These are phyloP conservation scores for Elachura formosa DNA, from an alignment of 2,113 vertebrate genomes.

Conservation along the genomic window DNA sequence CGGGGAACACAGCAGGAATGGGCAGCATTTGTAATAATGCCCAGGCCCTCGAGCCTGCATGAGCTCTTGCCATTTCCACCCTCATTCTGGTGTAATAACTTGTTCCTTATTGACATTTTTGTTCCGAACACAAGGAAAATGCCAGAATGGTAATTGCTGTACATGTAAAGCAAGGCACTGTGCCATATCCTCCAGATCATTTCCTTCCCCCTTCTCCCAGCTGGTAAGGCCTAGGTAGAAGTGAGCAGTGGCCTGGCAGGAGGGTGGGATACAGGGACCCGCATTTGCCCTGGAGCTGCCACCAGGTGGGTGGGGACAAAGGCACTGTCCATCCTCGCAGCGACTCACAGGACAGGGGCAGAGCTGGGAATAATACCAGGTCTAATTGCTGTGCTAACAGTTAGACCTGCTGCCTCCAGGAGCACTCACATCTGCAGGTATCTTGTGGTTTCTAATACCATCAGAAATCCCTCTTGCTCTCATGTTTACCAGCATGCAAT, in stretches of 20 bases:
- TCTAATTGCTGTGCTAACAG: slow-evolving; percentile 6
- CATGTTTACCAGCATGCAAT: slow-evolving; percentile 16
- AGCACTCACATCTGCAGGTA: neutral
- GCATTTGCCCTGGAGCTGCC: neutral
- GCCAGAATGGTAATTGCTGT: slow-evolving; percentile 42
- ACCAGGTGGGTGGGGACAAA: fast-evolving
- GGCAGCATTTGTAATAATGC: neutral
- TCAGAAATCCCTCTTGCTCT: slow-evolving; percentile 32
- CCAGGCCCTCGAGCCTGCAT: neutral
- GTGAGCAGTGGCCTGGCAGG: neutral
- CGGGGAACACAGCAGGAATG: neutral
- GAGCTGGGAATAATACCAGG: neutral
- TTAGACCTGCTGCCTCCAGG: neutral
- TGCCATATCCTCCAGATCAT: neutral
- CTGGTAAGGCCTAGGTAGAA: neutral
- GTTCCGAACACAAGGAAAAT: slow-evolving; percentile 45
- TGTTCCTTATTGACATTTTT: slow-evolving; percentile 63
- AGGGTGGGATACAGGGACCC: neutral
- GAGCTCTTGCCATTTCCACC: slow-evolving; percentile 2
- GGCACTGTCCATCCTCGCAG: fast-evolving
- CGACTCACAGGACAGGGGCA: neutral
- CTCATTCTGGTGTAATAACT: slow-evolving; percentile 39
- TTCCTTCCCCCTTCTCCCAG: neutral
- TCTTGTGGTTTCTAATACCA: slow-evolving; percentile 27
- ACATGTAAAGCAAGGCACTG: slow-evolving; percentile 26